Base-by-base conservation (phyloP, 1,140 invertebrate genomes). In the Hyles euphorbiae region DNA sequence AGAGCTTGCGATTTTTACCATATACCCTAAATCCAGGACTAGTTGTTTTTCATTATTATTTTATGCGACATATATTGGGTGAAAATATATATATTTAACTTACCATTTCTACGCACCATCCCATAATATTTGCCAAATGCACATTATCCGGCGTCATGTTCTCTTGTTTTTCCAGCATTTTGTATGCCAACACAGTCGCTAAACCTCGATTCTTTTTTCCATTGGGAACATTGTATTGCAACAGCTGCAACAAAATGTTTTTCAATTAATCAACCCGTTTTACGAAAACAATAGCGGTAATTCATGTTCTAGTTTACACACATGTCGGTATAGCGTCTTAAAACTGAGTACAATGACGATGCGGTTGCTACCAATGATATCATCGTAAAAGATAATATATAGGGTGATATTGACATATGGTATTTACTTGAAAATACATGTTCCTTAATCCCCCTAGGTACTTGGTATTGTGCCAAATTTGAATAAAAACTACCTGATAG, bases 31-130 rank as follows among this genome's bases (percentile, higher is more conserved):
- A 22, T 22, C 22, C 22, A 22, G 22, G 22, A 22, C 22, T 22
- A n/a, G n/a, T n/a, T 2, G 22, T 22, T 2, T 22, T 0, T 22
- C 22, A 22, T 22, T 22, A 22, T 22, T 22, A 22, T 22, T 22
- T 22, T 22, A 22, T 22, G 22, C 22, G 22, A 5, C 46, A 48
- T n/a, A 10, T n/a, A 48, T 5, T 11, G 12, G 5, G n/a, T 49
- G 45, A 34, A 45, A 34, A 52, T 46, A 49, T 40, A 40, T 5
- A 5, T 40, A 55, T 45, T 32, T 48, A 71, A 89, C 92, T 90
- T 89, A 98, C 96, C 93, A 98, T 92, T 93, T 99, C 97, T 51
- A 96, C 91, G 84, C 96, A 98, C 98, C 97, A 99, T 58, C 96
- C 97, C 72, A 99, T 89, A 62, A 98, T 93, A 63, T 95, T 93